phyloP scores from a whole-genome alignment of 1,140 invertebrate genomes.

The Tigriopus japonicus region DNA sequence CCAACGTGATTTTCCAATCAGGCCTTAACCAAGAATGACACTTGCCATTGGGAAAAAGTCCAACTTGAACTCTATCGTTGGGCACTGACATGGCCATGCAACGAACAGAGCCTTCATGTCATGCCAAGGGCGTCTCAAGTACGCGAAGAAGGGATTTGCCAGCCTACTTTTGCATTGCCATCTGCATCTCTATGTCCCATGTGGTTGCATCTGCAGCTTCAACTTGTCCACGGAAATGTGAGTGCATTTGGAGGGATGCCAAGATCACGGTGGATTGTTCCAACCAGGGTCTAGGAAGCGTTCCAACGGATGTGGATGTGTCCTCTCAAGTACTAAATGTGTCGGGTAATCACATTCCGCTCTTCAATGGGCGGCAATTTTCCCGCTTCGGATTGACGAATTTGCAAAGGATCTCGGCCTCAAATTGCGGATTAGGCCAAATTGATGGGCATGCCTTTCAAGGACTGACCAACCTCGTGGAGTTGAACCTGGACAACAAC shows the following conservation, averaged over 20 bases:
- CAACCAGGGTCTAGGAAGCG: background rate
- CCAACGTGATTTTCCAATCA: too few species aligned
- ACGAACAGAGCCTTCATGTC: too few species aligned
- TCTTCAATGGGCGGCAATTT: background rate
- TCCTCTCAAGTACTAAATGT: background rate
- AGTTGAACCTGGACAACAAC: slow-evolving; percentile 67
- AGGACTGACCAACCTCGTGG: slow-evolving; percentile 65
- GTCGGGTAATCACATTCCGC: background rate
- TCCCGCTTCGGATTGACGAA: slow-evolving; percentile 45
- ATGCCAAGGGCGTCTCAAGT: too few species aligned
- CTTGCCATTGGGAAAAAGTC: too few species aligned
- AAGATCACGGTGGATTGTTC: background rate
- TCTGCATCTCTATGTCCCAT: background rate
- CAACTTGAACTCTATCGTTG: too few species aligned
- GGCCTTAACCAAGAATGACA: too few species aligned
- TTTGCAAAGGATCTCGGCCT: slow-evolving; percentile 61
- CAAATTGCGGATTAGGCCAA: slow-evolving; percentile 55
- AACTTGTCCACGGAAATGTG: background rate
- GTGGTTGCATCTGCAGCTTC: background rate
- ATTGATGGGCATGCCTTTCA: slow-evolving; percentile 62
- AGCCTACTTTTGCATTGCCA: background rate
- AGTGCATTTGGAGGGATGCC: slow-evolving; percentile 1
- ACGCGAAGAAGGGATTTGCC: too few species aligned
- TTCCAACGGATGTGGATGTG: background rate
- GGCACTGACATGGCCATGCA: too few species aligned